A percentile compares a stretch with the other conserved stretches of the same genome.
These are phyloP conservation scores for Tangara arthus DNA, from an alignment of 2,797 vertebrate species.

Conservation along the genomic window DNA sequence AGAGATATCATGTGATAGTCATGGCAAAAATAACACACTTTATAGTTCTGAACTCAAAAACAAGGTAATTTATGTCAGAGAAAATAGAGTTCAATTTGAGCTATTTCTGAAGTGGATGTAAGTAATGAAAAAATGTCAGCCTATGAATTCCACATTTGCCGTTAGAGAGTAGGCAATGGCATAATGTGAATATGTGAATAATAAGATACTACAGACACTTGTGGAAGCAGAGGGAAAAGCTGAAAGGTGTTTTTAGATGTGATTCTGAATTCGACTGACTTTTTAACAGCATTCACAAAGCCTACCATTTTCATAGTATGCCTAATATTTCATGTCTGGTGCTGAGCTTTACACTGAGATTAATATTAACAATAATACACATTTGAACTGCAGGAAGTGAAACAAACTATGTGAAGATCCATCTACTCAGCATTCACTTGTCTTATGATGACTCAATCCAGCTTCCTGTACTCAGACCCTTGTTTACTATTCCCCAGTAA, in stretches of 20 bases:
- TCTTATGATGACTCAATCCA: neutral
- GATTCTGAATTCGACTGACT: constrained; percentile 9
- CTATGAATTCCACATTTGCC: neutral
- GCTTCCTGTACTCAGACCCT: neutral
- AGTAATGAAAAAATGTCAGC: neutral
- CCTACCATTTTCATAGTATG: neutral
- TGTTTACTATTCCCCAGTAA: neutral
- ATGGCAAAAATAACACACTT: constrained; percentile 30
- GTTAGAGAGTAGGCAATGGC: neutral
- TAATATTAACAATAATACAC: neutral
- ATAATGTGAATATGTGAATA: neutral
- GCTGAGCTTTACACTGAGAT: neutral
- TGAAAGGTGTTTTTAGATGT: neutral
- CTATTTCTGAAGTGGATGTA: neutral
- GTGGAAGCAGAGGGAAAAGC: neutral
- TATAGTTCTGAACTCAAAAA: neutral
- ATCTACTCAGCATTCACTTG: neutral
- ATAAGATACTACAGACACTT: neutral
- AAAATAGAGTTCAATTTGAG: neutral
- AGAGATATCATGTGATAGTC: neutral
- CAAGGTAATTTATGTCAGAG: constrained; percentile 9
- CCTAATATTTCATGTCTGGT: constrained; percentile 22
- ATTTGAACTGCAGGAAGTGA: neutral
- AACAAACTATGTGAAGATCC: neutral
- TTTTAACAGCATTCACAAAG: neutral